Conservation (phyloP, 2,113 vertebrate genomes). For the Toxotes chatareus region DNA sequence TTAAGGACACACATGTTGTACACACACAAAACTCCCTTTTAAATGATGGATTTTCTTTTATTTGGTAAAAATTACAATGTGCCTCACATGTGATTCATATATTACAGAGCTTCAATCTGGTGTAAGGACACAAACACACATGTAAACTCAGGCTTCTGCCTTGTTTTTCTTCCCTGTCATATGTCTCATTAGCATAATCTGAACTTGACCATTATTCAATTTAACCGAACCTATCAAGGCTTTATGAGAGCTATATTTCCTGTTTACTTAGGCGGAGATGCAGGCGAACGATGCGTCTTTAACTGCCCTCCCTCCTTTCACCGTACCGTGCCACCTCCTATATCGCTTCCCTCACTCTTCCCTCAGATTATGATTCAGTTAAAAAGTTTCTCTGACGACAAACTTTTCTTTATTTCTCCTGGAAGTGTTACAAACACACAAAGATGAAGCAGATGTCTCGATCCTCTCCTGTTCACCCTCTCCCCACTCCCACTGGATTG, state of each 20-base stretch:
- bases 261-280: slow-evolving; percentile 56
- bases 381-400: slow-evolving; percentile 53
- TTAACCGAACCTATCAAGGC: slow-evolving; percentile 64
- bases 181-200: slow-evolving; percentile 69
- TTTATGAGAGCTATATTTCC: slow-evolving; percentile 71
- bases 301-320: slow-evolving; percentile 41
- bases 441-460: slow-evolving; percentile 53
- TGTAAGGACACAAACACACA: slow-evolving; percentile 19
- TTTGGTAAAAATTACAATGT: slow-evolving; percentile 26
- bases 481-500: slow-evolving; percentile 33
- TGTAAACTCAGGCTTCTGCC: slow-evolving; percentile 16
- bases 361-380: slow-evolving; percentile 44
- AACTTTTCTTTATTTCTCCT: slow-evolving; percentile 66
- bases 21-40: slow-evolving; percentile 17
- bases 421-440: slow-evolving; percentile 38
- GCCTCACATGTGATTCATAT: slow-evolving; percentile 9
- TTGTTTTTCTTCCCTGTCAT: slow-evolving; percentile 30
- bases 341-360: background rate
- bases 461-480: slow-evolving; percentile 32
- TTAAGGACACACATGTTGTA: slow-evolving; percentile 40
- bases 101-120: background rate
- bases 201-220: slow-evolving; percentile 63
- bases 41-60: slow-evolving; percentile 52
- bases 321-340: background rate
- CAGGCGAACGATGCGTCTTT: slow-evolving; percentile 6